Evolutionary conservation across 2,797 vertebrate genomes (phyloP).

Genomic region (Loriculus beryllinus): DNA sequence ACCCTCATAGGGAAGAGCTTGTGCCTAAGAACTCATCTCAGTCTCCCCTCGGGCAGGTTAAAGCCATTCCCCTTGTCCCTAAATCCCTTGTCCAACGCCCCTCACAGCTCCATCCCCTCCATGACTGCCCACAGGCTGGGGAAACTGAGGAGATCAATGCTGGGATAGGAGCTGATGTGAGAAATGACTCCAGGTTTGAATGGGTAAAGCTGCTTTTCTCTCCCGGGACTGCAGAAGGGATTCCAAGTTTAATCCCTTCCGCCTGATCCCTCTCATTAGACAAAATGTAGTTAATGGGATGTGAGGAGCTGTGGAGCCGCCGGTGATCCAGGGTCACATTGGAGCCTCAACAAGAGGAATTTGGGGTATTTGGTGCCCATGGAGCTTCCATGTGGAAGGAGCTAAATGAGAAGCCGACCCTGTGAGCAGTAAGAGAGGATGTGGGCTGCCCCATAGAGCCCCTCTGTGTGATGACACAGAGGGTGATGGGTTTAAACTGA

Average conservation of each 20-base stretch:
- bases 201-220: conserved; percentile 30
- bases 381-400: fast-evolving
- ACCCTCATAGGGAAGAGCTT: neutral
- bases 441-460: neutral
- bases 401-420: neutral
- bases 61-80: neutral
- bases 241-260: conserved; percentile 53
- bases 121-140: neutral
- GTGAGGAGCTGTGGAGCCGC: conserved; percentile 1
- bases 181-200: neutral
- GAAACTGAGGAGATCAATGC: neutral
- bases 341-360: neutral
- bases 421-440: fast-evolving
- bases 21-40: neutral
- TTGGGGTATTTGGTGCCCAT: fast-evolving
- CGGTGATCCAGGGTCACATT: neutral
- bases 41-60: neutral
- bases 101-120: neutral
- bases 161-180: neutral
- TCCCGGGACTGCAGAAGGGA: neutral
- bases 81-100: neutral
- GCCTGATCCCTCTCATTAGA: conserved; percentile 59
- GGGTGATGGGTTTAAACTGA: neutral
- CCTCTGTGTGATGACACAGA: neutral
- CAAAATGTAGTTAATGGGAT: conserved; percentile 31